Evolutionary conservation across 2,888 invertebrate genomes (phyloP), one percentile per base, ranked within the genome.

Genomic region (Pyrgus malvae): DNA sequence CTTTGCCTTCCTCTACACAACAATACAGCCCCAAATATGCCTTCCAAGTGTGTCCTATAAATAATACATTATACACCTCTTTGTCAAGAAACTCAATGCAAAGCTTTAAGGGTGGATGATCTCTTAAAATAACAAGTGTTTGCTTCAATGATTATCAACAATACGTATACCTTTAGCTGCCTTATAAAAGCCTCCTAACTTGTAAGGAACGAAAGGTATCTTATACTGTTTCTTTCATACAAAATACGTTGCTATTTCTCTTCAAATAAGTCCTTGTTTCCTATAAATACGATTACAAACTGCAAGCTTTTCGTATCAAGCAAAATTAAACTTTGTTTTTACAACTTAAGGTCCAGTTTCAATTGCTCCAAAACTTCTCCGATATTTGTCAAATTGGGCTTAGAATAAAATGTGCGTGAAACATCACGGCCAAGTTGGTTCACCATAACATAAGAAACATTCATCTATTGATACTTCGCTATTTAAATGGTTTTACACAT

Each of bases 41-140:
- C 89, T 88, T 81, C 87, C 81, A 77, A 88, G 82, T 83, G 83
- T 80, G 81, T 78, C 82, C 82, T 85, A 87, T 90, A 89, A 88
- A 90, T 90, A 89, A 88, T 88, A 85, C 87, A 84, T 87, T 87
- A 88, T 84, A 83, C 82, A 83, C 80, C 74, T 81, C 75, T 76
- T 87, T 88, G 86, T 88, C 79, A 68, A 60, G 72, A 68, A 74
- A 70, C 76, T 80, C 78, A 83, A 83, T 81, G 80, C 69, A 72
- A 80, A 79, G 76, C 88, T 80, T 85, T 85, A 85, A 83, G 84
- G 88, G 77, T 87, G 87, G 90, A 89, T 90, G 90, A 90, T 90
- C 90, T 87, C 89, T 89, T 88, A 89, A 90, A 90, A 90, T 90
- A 90, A 90, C 90, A 90, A 90, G 90, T 90, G 90, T 90, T 90